Percentiles rank a stretch among this genome's conserved stretches.
phyloP scores from a whole-genome alignment of 1,140 invertebrate species.

The Neotoxoptera formosana region DNA sequence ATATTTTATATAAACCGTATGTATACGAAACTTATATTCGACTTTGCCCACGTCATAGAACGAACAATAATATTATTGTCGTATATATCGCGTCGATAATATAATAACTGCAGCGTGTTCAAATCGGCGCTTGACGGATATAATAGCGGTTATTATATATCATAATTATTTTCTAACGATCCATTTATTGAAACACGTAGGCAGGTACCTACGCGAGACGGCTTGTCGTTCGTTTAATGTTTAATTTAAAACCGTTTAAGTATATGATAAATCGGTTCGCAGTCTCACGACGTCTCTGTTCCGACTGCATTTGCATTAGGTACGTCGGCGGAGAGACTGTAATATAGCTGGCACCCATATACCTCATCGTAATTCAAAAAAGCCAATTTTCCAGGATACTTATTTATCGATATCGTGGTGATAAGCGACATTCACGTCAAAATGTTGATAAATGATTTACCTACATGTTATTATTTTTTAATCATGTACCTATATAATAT shows the following conservation, averaged over 20 bases:
- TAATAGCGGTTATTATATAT: not conserved
- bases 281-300: too few relatives aligned
- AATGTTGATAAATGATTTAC: too few relatives aligned
- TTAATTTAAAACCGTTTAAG: not conserved
- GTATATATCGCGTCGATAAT: not conserved
- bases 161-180: not conserved
- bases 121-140: not conserved
- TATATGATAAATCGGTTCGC: not conserved
- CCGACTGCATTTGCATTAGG: too few relatives aligned
- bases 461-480: too few relatives aligned
- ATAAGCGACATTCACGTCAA: too few relatives aligned
- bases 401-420: too few relatives aligned
- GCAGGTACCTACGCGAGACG: not conserved
- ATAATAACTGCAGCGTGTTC: not conserved
- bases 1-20: not conserved
- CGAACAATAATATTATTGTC: not conserved
- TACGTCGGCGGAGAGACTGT: too few relatives aligned
- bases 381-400: too few relatives aligned
- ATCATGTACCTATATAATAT: too few relatives aligned
- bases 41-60: not conserved
- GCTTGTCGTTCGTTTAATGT: not conserved
- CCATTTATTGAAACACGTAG: not conserved
- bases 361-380: too few relatives aligned
- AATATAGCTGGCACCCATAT: too few relatives aligned
- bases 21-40: not conserved